A percentile compares a stretch with the other conserved stretches of the same genome.
Evolutionary conservation across 2,113 vertebrate genomes (phyloP).

Genomic region (Oxyruncus cristatus): DNA sequence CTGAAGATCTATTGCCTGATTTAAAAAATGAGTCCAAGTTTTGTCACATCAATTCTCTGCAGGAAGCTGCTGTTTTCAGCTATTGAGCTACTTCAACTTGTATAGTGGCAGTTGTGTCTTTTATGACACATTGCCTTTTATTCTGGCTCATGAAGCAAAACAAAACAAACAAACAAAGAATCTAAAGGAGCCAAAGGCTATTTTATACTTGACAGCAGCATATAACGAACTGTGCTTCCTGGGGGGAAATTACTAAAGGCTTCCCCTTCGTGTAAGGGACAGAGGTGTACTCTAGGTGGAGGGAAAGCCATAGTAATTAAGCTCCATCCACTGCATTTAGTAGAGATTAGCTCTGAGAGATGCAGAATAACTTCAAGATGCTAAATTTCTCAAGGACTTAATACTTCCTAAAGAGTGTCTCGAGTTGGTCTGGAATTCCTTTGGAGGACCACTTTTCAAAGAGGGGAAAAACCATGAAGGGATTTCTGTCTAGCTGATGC

Average conservation of each 20-base stretch:
- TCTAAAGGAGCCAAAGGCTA: not conserved
- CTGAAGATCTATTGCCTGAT: not conserved
- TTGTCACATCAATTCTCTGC: conserved; percentile 26
- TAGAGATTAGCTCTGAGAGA: not conserved
- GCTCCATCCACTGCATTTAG: not conserved
- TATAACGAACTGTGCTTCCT: not conserved
- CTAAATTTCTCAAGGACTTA: not conserved
- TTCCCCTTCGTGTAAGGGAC: not conserved
- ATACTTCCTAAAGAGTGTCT: not conserved
- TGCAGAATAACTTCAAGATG: not conserved
- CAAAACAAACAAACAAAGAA: not conserved
- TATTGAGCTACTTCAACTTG: conserved; percentile 29
- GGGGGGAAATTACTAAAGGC: not conserved
- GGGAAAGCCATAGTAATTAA: not conserved
- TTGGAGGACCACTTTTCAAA: not conserved
- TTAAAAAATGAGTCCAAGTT: conserved; percentile 17
- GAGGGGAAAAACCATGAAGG: not conserved
- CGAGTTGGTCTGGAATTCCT: not conserved
- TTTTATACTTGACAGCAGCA: not conserved
- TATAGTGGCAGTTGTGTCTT: not conserved
- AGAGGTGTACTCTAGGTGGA: not conserved
- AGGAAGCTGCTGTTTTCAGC: conserved; percentile 31
- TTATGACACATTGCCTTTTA: not conserved
- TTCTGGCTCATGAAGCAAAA: conserved; percentile 1
- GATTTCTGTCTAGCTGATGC: not conserved